phyloP scores from a whole-genome alignment of 2,113 vertebrate genomes.

The Protobothrops flavoviridis region DNA sequence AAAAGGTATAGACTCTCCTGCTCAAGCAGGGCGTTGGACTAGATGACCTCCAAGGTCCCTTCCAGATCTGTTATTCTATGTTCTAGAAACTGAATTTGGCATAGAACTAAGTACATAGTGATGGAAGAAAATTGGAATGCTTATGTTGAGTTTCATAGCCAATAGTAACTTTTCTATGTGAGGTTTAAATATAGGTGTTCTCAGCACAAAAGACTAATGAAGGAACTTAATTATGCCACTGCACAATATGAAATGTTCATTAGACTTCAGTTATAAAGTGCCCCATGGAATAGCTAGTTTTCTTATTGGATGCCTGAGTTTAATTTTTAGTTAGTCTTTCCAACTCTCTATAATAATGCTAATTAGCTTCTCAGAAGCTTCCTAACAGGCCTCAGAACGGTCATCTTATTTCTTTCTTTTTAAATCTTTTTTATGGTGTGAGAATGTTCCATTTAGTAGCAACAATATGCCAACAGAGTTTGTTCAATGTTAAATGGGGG shows the following conservation, averaged over 20 bases:
- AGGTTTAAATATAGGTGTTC: background rate
- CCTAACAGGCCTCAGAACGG: slow-evolving; percentile 20
- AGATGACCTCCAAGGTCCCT: background rate
- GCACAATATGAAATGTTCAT: slow-evolving; percentile 21
- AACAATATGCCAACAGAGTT: slow-evolving; percentile 5
- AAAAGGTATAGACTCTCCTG: background rate
- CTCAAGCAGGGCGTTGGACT: background rate
- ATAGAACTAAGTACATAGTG: background rate
- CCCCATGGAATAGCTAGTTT: background rate
- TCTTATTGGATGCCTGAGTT: slow-evolving; percentile 34
- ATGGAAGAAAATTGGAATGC: background rate
- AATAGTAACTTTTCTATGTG: background rate
- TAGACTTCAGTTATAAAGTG: slow-evolving; percentile 24
- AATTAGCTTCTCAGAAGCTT: slow-evolving; percentile 42
- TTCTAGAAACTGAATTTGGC: background rate
- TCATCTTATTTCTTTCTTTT: slow-evolving; percentile 1
- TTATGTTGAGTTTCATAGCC: background rate
- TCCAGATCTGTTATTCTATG: background rate
- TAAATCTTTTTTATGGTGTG: slow-evolving; percentile 7
- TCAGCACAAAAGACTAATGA: slow-evolving; percentile 3
- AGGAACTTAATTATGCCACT: slow-evolving; percentile 28
- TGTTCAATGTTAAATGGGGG: slow-evolving; percentile 4
- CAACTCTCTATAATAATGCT: slow-evolving; percentile 29
- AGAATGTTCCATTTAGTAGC: background rate
- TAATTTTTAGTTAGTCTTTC: slow-evolving; percentile 42